Base-by-base conservation (phyloP, 1,140 invertebrate species). In the Heterodera carotae region DNA sequence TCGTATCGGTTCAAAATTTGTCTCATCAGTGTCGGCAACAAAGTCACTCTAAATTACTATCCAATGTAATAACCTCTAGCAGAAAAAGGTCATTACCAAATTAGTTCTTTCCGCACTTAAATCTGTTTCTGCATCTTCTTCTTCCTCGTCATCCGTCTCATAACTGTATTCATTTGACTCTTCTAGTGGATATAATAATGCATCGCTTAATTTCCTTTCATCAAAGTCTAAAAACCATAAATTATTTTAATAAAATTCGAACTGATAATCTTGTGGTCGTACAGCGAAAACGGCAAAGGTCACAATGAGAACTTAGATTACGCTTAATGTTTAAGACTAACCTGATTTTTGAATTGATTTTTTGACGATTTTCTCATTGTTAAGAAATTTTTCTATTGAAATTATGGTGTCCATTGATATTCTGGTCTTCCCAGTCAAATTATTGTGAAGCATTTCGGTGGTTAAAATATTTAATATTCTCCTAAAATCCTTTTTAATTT, bases 371-470 rank as follows among this genome's bases (percentile, higher is more conserved):
- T 7, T 34, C 4, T 66, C 62, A 6, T 22, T 27, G 12, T 29
- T 66, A 27, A 66, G 62, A 29, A 66, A 66, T 31, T 66, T 66
- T 66, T 66, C 62, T 22, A 66, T 34, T 7, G 29, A 31, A 29
- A 66, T 31, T 31, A 66, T 66, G 22, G 62, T 66, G 27, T 66
- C 62, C 31, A n/a, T 31, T 31, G 62, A 29, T 2, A 66, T 66
- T 66, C 22, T 66, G 29, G 62, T 27, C 22, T 15, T 66, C 7
- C 62, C n/a, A 66, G 8, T 66, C 27, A 66, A 22, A 2, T 10
- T 66, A 66, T 29, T 66, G 62, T 66, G 48, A 56, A 56, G 12
- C 48, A 56, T 56, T 22, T 3, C n/a, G n/a, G n/a, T n/a, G n/a
- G n/a, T n/a, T n/a, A n/a, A n/a, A n/a, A n/a, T n/a, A n/a, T n/a